Evolutionary conservation across 2,113 vertebrate genomes (phyloP), one percentile per base, ranked within the genome.

Genomic region (rat (Rattus norvegicus)): DNA sequence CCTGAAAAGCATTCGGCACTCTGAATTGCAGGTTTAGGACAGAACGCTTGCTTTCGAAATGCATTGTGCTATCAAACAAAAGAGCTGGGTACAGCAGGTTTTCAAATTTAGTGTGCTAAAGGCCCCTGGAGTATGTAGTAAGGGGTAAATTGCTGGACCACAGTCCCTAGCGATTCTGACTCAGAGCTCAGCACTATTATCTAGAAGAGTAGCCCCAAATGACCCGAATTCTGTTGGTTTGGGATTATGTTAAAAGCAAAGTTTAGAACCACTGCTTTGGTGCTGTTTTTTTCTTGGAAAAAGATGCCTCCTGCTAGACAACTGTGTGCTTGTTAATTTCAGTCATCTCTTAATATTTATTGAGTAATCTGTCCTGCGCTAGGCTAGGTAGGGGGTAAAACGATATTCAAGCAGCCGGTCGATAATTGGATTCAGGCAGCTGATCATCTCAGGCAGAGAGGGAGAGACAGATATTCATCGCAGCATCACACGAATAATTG

Each of bases 21-120:
- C 52, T 80, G 59, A 77, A 92, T 91, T 49, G 28, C 39, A 73
- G 67, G 88, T 26, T 93, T 63, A 91, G 93, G 90, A 88, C 12
- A 26, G 76, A 92, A 95, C 75, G 33, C 28, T 92, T 96, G 39
- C 54, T 73, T 96, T 88, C 56, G 36, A 92, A 85, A 19, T 89
- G 3, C 33, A 63, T n/a, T 54, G 11, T 75, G 26, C 67, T 76
- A 84, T 73, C 63, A 91, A 91, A 90, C 89, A 36, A 83, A 95
- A 95, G 76, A 84, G 70, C 47, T 22, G 30, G 70, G 19, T 54
- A 80, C 47, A 54, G 63, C 65, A 30, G 54, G n/a, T 79, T 97
- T 96, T 94, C 52, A 77, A 43, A 87, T 91, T 73, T 77, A 79
- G 33, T 22, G 33, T 85, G 28, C 39, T 79, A 61, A 61, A 77